Conservation (phyloP, 2,113 vertebrate species). For the Scophthalmus maximus region DNA sequence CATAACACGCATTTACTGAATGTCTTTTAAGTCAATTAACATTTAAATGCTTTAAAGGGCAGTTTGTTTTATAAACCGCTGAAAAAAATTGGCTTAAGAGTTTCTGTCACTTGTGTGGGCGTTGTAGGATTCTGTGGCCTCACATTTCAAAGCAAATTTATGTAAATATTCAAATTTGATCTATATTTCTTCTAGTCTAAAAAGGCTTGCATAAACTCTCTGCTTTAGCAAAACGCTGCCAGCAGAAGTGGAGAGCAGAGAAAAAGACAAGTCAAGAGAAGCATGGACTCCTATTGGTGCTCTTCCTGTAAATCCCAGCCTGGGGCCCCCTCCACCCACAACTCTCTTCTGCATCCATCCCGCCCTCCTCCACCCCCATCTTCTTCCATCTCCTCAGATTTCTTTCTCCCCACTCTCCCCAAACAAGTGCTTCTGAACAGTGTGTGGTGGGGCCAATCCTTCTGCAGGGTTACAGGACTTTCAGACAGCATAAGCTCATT, state of each 20-base stretch:
- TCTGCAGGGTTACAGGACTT: slow-evolving; percentile 2
- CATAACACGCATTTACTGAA: background rate
- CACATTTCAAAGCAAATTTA: slow-evolving; percentile 37
- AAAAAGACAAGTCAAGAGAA: slow-evolving; percentile 26
- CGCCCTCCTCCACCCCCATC: slow-evolving; percentile 1
- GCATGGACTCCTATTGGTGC: slow-evolving; percentile 22
- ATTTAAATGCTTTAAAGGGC: slow-evolving; percentile 14
- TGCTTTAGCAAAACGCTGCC: slow-evolving; percentile 8
- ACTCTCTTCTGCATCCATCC: slow-evolving; percentile 28
- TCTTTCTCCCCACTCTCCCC: slow-evolving; percentile 18
- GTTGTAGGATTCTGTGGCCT: slow-evolving; percentile 24
- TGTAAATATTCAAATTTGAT: slow-evolving; percentile 43
- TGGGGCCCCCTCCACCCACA: slow-evolving; percentile 41
- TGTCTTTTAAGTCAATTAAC: background rate
- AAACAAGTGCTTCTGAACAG: background rate
- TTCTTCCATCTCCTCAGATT: slow-evolving; percentile 10
- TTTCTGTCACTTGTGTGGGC: slow-evolving; percentile 37
- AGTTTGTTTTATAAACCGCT: slow-evolving; percentile 15
- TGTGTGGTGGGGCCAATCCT: background rate
- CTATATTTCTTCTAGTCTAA: slow-evolving; percentile 16
- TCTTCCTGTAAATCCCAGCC: slow-evolving; percentile 44
- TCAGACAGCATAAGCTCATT: background rate
- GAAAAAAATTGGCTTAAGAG: background rate
- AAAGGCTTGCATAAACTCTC: slow-evolving; percentile 26
- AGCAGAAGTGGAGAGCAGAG: slow-evolving; percentile 15